phyloP scores from a whole-genome alignment of 2,113 vertebrate genomes.

The Bos taurus region DNA sequence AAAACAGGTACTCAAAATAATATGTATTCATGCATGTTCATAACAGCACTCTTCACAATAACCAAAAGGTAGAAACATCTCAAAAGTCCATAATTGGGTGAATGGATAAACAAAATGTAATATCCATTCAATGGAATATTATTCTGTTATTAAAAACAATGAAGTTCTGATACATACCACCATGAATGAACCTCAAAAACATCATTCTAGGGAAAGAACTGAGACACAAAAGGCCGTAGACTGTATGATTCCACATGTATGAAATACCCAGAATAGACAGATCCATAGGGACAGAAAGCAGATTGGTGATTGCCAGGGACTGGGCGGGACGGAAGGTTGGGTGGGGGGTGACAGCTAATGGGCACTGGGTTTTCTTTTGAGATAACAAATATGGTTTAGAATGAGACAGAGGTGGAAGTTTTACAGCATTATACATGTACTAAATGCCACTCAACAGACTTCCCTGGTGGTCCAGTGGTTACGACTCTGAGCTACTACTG shows the following conservation, averaged over 20 bases:
- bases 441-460: background rate
- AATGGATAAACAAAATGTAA: background rate
- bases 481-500: background rate
- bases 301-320: background rate
- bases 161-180: background rate
- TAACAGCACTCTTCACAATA: background rate
- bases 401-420: background rate
- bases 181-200: background rate
- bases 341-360: background rate
- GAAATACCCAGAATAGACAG: background rate
- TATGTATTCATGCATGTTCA: background rate
- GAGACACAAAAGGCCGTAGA: background rate
- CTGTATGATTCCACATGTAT: background rate
- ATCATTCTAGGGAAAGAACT: background rate
- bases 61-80: background rate
- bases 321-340: background rate
- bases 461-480: background rate
- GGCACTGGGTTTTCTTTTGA: background rate
- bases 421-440: background rate
- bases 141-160: background rate
- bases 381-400: background rate
- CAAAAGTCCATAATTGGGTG: background rate
- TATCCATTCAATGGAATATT: background rate
- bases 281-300: background rate
- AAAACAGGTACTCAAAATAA: background rate